Percentiles rank a stretch among this genome's conserved stretches.
Evolutionary conservation across 37 sponge, comb jelly and placozoan genomes (phyloP).

Genomic region (Cladorhizidae sp.): DNA sequence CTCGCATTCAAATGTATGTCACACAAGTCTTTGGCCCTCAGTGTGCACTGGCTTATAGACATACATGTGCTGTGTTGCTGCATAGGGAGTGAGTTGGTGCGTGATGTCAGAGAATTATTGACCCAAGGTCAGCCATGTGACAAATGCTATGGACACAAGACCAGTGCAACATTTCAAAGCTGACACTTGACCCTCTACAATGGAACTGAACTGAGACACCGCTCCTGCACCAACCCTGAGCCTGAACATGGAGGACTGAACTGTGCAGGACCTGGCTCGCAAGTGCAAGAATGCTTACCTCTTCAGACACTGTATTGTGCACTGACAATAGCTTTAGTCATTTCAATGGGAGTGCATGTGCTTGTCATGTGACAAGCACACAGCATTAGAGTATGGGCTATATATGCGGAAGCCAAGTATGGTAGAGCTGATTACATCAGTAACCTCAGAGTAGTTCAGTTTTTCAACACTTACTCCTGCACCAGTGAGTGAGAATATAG

Average conservation of each 20-base stretch:
- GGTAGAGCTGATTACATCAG: constrained; percentile 70
- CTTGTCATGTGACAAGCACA: constrained; percentile 45
- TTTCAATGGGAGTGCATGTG: constrained; percentile 66
- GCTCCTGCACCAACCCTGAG: constrained; percentile 69
- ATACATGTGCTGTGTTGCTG: too few relatives aligned
- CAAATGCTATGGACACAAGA: too few relatives aligned
- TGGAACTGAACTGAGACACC: constrained; percentile 38
- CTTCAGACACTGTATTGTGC: constrained; percentile 68
- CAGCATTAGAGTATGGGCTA: constrained; percentile 30
- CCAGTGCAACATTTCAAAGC: too few relatives aligned
- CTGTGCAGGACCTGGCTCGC: constrained; percentile 48
- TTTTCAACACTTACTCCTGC: constrained; percentile 68
- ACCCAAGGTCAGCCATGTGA: too few relatives aligned
- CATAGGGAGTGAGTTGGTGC: too few relatives aligned
- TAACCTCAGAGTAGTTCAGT: constrained; percentile 24
- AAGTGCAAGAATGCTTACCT: constrained; percentile 51
- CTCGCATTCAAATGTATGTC: too few relatives aligned
- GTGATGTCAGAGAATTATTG: too few relatives aligned
- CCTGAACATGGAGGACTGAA: constrained; percentile 67
- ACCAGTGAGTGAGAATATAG: constrained; percentile 73
- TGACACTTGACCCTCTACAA: constrained; percentile 64
- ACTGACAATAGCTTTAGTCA: constrained; percentile 69
- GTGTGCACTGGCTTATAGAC: too few relatives aligned
- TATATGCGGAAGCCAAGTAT: constrained; percentile 14
- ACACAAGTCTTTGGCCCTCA: too few relatives aligned